Percentiles rank a stretch among this genome's conserved stretches.
These are phyloP conservation scores for Acanthosepion esculentum DNA, from an alignment of 2,888 invertebrate genomes.

Conservation along the genomic window DNA sequence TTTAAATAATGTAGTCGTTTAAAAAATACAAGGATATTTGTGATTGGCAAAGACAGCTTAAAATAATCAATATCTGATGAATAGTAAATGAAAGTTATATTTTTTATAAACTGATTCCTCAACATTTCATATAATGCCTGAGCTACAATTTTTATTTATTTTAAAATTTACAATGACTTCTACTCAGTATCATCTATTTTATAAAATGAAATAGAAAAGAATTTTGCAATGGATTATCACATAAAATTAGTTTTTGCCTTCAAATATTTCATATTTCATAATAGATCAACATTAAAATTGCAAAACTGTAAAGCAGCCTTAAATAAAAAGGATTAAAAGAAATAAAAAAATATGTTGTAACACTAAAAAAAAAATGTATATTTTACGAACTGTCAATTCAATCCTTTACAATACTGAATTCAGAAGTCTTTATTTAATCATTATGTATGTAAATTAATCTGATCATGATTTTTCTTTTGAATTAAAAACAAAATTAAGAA, in stretches of 20 bases:
- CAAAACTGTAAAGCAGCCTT: not conserved
- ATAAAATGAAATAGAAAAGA: not conserved
- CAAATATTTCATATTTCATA: too few species aligned
- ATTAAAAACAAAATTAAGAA: not conserved
- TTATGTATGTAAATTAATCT: not conserved
- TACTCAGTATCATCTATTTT: not conserved
- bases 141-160: too few species aligned
- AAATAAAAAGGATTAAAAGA: not conserved
- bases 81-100: too few species aligned
- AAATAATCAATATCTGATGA: too few species aligned
- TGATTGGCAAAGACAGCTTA: too few species aligned
- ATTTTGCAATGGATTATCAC: not conserved
- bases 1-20: too few species aligned
- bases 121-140: too few species aligned
- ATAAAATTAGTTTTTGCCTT: too few species aligned
- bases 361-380: not conserved
- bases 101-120: too few species aligned
- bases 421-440: not conserved
- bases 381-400: not conserved
- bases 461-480: not conserved
- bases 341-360: not conserved
- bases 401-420: not conserved
- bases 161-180: not conserved
- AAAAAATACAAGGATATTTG: too few species aligned
- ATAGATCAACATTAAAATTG: too few species aligned